Evolutionary conservation across 2,888 invertebrate species (phyloP), one percentile per base, ranked within the genome.

Genomic region (Tipula lateralis): DNA sequence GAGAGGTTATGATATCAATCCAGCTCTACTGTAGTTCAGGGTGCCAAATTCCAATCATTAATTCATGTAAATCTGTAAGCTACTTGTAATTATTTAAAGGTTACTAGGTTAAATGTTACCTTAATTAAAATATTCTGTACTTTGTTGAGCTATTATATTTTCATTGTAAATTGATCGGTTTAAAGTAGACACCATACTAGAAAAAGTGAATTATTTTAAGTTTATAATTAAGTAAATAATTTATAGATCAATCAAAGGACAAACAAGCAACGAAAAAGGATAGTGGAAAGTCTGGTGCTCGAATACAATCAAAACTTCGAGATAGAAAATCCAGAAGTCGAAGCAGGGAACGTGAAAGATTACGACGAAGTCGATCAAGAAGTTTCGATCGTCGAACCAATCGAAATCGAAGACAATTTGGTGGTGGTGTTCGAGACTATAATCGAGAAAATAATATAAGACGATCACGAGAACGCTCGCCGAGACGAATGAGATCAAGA

Each of bases 401-500:
- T 6, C 39, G 89, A 2, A 88, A 89, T 13, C 88, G 88, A 84
- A 87, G 86, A 29, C 85, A 86, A 85, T 7, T 85, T 83, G 81
- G 85, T 50, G 32, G 86, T 83, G 85, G 86, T 29, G 85, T 87
- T 85, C 32, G 87, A 85, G 83, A 83, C 32, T 83, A 30, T 16
- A 83, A 24, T 29, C 29, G 29, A 81, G 81, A 81, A 29, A 81
- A 83, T 16, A 30, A 29, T 83, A 85, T 87, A 30, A 87, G 89
- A 9, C 88, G 89, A 1, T 88, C 89, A 12, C 88, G 88, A 5
- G 89, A 88, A 44, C 86, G 87, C 0, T 86, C 86, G 4, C 86
- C 87, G 13, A 86, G 84, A 32, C 86, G 83, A 39, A 12, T 29
- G n/a, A 13, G 84, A 13, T n/a, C 24, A 13, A 84, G 84, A 16